phyloP scores from a whole-genome alignment of 2,113 vertebrate genomes.

The Corydoras maculifer region DNA sequence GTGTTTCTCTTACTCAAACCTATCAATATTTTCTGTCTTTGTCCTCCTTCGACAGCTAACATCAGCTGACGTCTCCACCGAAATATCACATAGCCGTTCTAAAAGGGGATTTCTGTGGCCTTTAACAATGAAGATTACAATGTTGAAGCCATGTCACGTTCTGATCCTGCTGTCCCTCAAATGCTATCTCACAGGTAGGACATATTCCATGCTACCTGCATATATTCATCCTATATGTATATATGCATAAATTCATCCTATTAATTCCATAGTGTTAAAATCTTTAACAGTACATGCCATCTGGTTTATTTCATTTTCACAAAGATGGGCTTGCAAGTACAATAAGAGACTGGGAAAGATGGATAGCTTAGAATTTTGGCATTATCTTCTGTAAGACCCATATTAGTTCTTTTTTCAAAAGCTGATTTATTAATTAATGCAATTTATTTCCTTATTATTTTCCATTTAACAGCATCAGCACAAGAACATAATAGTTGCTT shows the following conservation, averaged over 20 bases:
- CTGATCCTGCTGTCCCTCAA: slow-evolving; percentile 86
- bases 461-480: no score
- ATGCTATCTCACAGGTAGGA: slow-evolving; percentile 79
- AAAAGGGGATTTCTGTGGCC: slow-evolving; percentile 65
- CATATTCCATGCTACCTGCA: slow-evolving; percentile 63
- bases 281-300: no score
- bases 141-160: slow-evolving; percentile 93
- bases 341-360: no score
- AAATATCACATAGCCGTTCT: slow-evolving; percentile 46
- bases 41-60: slow-evolving; percentile 44
- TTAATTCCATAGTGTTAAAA: slow-evolving; percentile 34
- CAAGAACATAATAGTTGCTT: no score
- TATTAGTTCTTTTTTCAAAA: no score
- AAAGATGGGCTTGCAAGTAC: no score
- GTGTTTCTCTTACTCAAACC: slow-evolving; percentile 3
- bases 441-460: no score
- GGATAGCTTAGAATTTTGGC: no score
- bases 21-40: slow-evolving; percentile 5
- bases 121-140: slow-evolving; percentile 86
- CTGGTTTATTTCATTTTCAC: no score
- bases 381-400: no score
- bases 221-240: slow-evolving; percentile 61
- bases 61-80: slow-evolving; percentile 36
- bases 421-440: no score
- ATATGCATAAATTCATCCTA: slow-evolving; percentile 65